Base-by-base conservation (phyloP, 2,888 invertebrate genomes). In the Platycheirus rosarum region DNA sequence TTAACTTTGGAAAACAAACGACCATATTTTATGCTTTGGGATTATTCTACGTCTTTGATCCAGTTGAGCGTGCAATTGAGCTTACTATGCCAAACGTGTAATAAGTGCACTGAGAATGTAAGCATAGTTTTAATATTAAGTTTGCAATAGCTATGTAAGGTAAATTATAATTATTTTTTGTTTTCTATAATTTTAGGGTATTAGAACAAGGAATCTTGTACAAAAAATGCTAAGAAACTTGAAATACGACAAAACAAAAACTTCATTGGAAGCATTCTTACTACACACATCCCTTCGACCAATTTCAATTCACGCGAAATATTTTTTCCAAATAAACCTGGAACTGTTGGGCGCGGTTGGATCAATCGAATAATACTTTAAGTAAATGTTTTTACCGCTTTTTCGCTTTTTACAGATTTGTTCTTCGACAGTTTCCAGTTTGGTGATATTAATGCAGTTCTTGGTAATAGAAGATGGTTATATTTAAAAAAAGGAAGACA, bases 381-480 rank as follows among this genome's bases (percentile, higher is more conserved):
- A 7, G 23, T 13, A n/a, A n/a, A n/a, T n/a, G n/a, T n/a, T n/a
- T 16, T 37, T 16, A 23, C 0, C n/a, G n/a, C n/a, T n/a, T n/a
- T n/a, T n/a, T n/a, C n/a, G 11, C 23, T 23, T 63, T n/a, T 48
- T 65, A 4, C 46, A 66, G 65, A 51, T 66, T 29, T 40, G 26
- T 13, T 66, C 65, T 9, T 51, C 51, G 1, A 13, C 14, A 0
- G 42, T 66, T 18, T 66, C 65, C 4, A 42, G 51, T 51, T 42
- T 66, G 8, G 51, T 66, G 9, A 51, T 66, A 13, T 18, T 66
- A 1, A 66, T 66, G n/a, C 65, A 66, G 26, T 66, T 66, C 42
- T 32, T 63, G 13, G 48, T 37, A 11, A 48, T 53, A 18, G 51
- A 53, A 16, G 32, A 53, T n/a, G 49, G 51, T 32, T 18, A 35